Percentiles rank a stretch among this genome's conserved stretches.
Evolutionary conservation across 1,140 invertebrate species (phyloP).

Genomic region (Aphelinus certus): DNA sequence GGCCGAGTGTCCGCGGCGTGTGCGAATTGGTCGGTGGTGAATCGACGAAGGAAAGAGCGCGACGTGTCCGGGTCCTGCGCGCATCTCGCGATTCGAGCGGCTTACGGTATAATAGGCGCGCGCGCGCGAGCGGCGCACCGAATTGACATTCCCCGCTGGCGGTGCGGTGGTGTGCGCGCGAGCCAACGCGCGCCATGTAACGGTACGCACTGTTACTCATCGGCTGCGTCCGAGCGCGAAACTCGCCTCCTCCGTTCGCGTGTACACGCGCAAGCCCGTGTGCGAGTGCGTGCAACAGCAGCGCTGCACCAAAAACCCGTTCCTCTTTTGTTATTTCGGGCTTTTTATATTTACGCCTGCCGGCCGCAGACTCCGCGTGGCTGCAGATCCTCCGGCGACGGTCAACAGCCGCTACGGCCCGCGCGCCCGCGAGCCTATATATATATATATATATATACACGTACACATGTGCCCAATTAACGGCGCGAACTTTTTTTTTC

Average conservation of each 20-base stretch:
- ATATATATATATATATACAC: no score
- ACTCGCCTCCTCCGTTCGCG: background rate
- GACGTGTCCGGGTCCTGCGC: no score
- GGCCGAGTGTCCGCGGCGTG: no score
- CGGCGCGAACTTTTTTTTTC: no score
- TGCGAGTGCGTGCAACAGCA: background rate
- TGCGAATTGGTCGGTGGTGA: no score
- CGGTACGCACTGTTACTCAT: slow-evolving; percentile 42
- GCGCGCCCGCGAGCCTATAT: no score
- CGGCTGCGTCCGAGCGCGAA: slow-evolving; percentile 20
- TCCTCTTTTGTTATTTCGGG: slow-evolving; percentile 14
- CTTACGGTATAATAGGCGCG: background rate
- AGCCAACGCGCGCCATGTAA: slow-evolving; percentile 23
- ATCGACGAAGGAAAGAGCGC: no score
- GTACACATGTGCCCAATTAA: no score
- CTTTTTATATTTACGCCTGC: background rate
- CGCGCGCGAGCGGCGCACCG: background rate
- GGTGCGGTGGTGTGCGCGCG: slow-evolving; percentile 12
- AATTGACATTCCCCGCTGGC: background rate
- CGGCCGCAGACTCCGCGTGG: no score
- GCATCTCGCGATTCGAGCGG: background rate
- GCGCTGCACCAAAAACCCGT: background rate
- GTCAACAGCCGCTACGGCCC: no score
- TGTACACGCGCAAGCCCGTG: background rate
- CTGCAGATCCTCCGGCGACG: no score